Conservation (phyloP, 2,113 vertebrate species). For the Dendropsophus ebraccatus region DNA sequence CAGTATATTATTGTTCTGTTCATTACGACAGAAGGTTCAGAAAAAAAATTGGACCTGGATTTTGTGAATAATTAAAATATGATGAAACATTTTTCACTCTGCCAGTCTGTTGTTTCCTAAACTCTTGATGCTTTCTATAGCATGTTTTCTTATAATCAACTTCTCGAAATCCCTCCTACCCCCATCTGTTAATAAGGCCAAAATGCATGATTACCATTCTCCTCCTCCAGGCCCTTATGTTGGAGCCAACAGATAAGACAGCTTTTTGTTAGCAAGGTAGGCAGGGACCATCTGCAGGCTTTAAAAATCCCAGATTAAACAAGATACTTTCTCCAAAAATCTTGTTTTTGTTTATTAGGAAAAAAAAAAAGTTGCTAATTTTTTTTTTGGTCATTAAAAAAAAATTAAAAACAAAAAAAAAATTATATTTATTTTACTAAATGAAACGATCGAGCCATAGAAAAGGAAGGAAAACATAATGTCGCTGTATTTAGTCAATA, state of each 20-base stretch:
- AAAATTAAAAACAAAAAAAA: background rate
- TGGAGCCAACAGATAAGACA: conserved; percentile 60
- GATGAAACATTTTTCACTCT: conserved; percentile 31
- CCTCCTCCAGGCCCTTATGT: conserved; percentile 48
- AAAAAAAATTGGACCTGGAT: background rate
- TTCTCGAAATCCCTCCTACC: conserved; percentile 42
- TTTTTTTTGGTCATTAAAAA: background rate
- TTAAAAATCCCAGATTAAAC: conserved; percentile 62
- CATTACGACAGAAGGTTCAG: background rate
- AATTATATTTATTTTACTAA: background rate
- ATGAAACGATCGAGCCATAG: background rate
- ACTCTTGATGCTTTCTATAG: conserved; percentile 35
- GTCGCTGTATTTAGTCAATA: background rate
- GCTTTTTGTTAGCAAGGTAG: conserved; percentile 57
- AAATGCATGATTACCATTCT: background rate
- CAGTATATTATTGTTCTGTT: background rate
- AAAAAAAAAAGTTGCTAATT: background rate
- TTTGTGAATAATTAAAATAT: conserved; percentile 43
- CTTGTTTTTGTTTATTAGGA: conserved; percentile 23
- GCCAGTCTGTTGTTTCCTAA: conserved; percentile 41
- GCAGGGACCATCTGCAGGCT: conserved; percentile 64
- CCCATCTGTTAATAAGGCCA: conserved; percentile 57
- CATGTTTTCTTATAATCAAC: conserved; percentile 42
- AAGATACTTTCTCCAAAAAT: conserved; percentile 56
- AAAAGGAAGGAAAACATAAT: background rate